Base-by-base conservation (phyloP, 2,113 vertebrate genomes). In the Amblyornis subalaris region DNA sequence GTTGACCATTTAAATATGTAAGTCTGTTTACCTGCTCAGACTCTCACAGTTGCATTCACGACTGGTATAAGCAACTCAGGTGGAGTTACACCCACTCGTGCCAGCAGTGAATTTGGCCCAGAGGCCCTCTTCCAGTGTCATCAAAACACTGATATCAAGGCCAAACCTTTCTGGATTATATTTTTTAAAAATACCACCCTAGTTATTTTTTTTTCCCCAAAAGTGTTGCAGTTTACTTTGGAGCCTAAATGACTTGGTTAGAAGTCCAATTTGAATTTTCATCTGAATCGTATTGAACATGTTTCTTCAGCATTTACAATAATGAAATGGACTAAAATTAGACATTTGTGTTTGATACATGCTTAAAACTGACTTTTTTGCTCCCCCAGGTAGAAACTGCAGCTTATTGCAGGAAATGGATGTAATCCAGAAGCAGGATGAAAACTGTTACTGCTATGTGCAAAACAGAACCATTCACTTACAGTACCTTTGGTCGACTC, bases 401-500 rank as follows among this genome's bases (percentile, higher is more conserved):
- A 96, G 72, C 71, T 8, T 77, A 82, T 51, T 98, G 93, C 95
- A 97, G 73, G 97, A 97, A 83, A 97, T 61, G 69, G 94, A 96
- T 44, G 28, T 95, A 21, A 94, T 97, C 51, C 66, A 85, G 73
- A 79, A 84, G 40, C 70, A 18, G 44, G 47, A 48, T 21, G 93
- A 97, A 85, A 45, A 51, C 66, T 98, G 98, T 84, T 98, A 96
- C 18, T 98, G 98, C 95, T 98, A 97, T 10, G 48, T 96, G 91
- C 97, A 96, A 55, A 93, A 97, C 75, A 88, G 90, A 85, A 97
- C 88, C 15, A 8, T 97, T 42, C 65, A 85, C 47, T 95, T 98
- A 64, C 96, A 95, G 45, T 96, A 97, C 35, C 1, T 97, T 24
- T 98, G 98, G 98, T 98, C 98, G 0, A 97, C 97, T 48, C 21